Percentiles rank a stretch among this genome's conserved stretches.
phyloP scores from a whole-genome alignment of 1,140 invertebrate species.

The Drosophila sulfurigaster region DNA sequence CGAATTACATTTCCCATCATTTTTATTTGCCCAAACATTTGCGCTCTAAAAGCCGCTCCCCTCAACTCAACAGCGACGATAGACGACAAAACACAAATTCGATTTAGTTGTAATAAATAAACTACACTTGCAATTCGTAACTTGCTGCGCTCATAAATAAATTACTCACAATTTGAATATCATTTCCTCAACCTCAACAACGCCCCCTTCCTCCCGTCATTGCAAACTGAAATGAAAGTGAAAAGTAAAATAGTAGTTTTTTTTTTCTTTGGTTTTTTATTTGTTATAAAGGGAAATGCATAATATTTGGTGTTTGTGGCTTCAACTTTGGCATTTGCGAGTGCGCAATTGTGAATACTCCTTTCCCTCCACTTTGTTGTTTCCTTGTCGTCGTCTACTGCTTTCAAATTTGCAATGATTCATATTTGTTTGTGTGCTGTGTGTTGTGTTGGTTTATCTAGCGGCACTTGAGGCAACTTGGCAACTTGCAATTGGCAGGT shows the following conservation, averaged over 20 bases:
- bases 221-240: conserved; percentile 54
- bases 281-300: conserved; percentile 33
- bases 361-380: background rate
- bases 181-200: conserved; percentile 7
- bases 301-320: conserved; percentile 35
- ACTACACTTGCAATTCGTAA: conserved; percentile 12
- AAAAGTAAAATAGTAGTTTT: conserved; percentile 39
- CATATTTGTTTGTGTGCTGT: conserved; percentile 39
- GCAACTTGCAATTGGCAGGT: conserved; percentile 41
- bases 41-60: conserved; percentile 19
- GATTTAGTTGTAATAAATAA: conserved; percentile 54
- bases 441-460: conserved; percentile 34
- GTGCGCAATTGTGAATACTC: conserved; percentile 19
- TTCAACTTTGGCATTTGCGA: conserved; percentile 67
- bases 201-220: background rate
- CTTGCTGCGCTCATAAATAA: conserved; percentile 12
- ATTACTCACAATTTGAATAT: conserved; percentile 25
- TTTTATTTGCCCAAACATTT: conserved; percentile 38
- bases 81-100: conserved; percentile 50
- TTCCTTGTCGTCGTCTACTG: conserved; percentile 13
- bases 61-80: background rate
- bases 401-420: conserved; percentile 66
- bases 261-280: conserved; percentile 21
- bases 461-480: conserved; percentile 37
- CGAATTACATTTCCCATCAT: conserved; percentile 42